Base-by-base conservation (phyloP, 2,797 vertebrate genomes). In the Eupleurogrammus muticus region DNA sequence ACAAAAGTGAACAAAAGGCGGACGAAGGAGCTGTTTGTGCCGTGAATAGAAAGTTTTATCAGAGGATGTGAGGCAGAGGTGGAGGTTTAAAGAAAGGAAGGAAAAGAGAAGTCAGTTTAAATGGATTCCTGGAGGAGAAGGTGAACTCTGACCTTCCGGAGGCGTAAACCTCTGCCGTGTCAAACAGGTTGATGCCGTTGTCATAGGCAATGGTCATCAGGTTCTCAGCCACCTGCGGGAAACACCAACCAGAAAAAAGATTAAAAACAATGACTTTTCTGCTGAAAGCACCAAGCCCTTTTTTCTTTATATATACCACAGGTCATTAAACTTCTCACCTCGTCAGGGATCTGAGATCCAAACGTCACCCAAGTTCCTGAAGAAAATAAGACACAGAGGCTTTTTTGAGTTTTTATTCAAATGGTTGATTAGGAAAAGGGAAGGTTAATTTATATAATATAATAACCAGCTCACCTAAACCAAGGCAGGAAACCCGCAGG, bases 341-440 rank as follows among this genome's bases (percentile, higher is more conserved):
- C 96, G 67, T 97, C 96, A 3, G 96, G 95, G 90, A 97, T 96
- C 91, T 97, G 96, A 50, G 96, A 96, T 74, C 97, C 96, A 79
- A 98, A 97, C 0, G 97, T 98, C 89, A 97, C 96, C 96, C 97
- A 97, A 50, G 96, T 97, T 61, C 96, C 97, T 98, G 69, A 53
- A 50, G 0, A 20, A 72, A 64, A 66, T 72, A 6, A 79, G 63
- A 79, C 19, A 70, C 17, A 61, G 35, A 71, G 17, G 68, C 2
- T 1, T 52, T 69, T 9, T 5, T 13, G 20, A 2, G 55, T 48
- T 66, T 77, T 81, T 17, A 49, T 76, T 73, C 58, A 23, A 75
- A 17, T 9, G 16, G 14, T 54, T 61, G 16, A 77, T 70, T 57
- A 53, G 19, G 5, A 44, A 6, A 17, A 7, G 5, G 77, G 28